These are phyloP conservation scores for Acanthornis magna DNA, from an alignment of 2,797 vertebrate genomes.

Conservation along the genomic window DNA sequence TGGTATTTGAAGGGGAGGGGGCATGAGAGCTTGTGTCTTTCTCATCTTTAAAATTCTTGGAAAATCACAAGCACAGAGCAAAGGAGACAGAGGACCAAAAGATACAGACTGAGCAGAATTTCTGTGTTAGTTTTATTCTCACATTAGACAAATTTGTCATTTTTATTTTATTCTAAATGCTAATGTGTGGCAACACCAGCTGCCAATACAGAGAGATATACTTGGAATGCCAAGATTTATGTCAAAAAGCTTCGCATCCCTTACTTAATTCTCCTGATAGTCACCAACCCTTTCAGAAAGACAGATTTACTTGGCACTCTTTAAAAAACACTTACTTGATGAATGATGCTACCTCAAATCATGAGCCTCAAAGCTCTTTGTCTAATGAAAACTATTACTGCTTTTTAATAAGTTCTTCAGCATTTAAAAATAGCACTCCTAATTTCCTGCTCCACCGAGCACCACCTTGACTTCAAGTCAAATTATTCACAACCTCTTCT, in stretches of 20 bases:
- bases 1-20: not conserved
- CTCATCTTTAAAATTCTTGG: not conserved
- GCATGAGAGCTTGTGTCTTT: not conserved
- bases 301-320: conserved; percentile 35
- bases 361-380: conserved; percentile 35
- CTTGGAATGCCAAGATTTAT: conserved; percentile 35
- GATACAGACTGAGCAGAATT: not conserved
- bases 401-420: conserved; percentile 68
- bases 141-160: conserved; percentile 37
- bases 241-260: not conserved
- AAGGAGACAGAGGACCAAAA: not conserved
- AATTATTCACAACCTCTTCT: conserved; percentile 70
- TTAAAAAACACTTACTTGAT: conserved; percentile 30
- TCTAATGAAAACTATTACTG: conserved; percentile 62
- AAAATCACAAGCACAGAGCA: not conserved
- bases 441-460: conserved; percentile 70
- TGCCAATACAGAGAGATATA: conserved; percentile 38
- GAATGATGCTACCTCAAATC: conserved; percentile 31
- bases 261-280: conserved; percentile 46
- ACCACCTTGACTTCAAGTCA: conserved; percentile 74
- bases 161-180: conserved; percentile 52
- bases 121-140: conserved; percentile 28
- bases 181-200: conserved; percentile 62
- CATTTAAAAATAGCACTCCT: conserved; percentile 70
- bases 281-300: conserved; percentile 34